These are phyloP conservation scores for Plutella xylostella DNA, from an alignment of 2,888 invertebrate species.

Conservation along the genomic window DNA sequence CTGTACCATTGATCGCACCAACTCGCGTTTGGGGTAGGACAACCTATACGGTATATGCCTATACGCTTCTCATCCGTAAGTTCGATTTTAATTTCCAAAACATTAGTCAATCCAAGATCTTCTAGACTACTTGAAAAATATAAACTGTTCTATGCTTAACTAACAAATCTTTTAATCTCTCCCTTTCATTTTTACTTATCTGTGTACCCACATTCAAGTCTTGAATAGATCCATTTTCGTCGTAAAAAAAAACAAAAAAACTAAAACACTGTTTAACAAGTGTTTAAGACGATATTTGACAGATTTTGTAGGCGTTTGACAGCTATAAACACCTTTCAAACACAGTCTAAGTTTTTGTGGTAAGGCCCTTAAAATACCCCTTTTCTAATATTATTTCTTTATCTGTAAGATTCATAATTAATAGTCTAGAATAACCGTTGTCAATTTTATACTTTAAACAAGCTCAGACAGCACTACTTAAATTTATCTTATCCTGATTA, in stretches of 20 bases:
- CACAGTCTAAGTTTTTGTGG: no score
- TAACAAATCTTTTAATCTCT: not conserved
- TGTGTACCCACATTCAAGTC: not conserved
- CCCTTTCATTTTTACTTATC: not conserved
- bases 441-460: not conserved
- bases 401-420: not conserved
- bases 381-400: not conserved
- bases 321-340: not conserved
- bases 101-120: constrained; percentile 1
- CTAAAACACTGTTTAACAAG: no score
- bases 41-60: not conserved
- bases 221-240: not conserved
- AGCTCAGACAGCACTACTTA: no score
- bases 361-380: no score
- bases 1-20: not conserved
- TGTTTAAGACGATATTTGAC: no score
- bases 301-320: no score
- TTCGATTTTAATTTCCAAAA: not conserved
- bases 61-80: not conserved
- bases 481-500: no score
- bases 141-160: not conserved
- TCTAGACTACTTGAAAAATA: constrained; percentile 2
- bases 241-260: not conserved
- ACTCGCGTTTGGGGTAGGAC: not conserved
- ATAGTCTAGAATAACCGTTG: not conserved